These are phyloP conservation scores for Latrodectus geometricus DNA, from an alignment of 1,140 invertebrate species.

Conservation along the genomic window DNA sequence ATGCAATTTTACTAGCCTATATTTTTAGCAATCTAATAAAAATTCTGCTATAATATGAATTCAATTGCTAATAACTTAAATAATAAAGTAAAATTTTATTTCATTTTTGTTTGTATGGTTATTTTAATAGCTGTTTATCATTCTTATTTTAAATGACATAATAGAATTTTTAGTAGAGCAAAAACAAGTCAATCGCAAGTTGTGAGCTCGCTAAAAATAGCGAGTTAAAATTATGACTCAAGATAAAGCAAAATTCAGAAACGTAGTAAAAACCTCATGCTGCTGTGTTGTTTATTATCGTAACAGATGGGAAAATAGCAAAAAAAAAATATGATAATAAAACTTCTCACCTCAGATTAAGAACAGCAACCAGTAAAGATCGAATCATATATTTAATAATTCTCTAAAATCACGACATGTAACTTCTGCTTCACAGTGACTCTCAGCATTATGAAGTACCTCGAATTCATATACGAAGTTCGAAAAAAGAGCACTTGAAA, in stretches of 20 bases:
- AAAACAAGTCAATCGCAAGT: not conserved
- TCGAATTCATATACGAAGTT: slow-evolving; percentile 21
- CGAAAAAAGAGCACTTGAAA: slow-evolving; percentile 18
- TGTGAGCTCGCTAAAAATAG: slow-evolving; percentile 29
- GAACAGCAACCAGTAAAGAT: not conserved
- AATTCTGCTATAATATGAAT: too few relatives aligned
- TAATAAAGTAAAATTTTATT: too few relatives aligned
- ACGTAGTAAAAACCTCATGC: slow-evolving; percentile 28
- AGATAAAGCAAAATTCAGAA: slow-evolving; percentile 9
- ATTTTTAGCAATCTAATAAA: too few relatives aligned
- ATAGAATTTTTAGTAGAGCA: not conserved
- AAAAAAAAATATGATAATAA: slow-evolving; percentile 17
- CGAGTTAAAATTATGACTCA: slow-evolving; percentile 23
- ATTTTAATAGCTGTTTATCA: not conserved
- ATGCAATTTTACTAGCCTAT: too few relatives aligned
- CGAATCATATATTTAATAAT: not conserved
- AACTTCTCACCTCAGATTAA: not conserved
- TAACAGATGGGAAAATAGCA: not conserved
- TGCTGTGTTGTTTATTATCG: not conserved
- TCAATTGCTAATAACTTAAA: too few relatives aligned
- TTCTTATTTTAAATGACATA: not conserved
- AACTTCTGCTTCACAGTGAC: not conserved
- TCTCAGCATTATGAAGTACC: slow-evolving; percentile 1
- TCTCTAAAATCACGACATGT: not conserved
- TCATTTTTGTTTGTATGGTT: too few relatives aligned